A percentile compares a stretch with the other conserved stretches of the same genome.
Conservation (phyloP, 1,140 invertebrate species). For the Vollenhovia emeryi region DNA sequence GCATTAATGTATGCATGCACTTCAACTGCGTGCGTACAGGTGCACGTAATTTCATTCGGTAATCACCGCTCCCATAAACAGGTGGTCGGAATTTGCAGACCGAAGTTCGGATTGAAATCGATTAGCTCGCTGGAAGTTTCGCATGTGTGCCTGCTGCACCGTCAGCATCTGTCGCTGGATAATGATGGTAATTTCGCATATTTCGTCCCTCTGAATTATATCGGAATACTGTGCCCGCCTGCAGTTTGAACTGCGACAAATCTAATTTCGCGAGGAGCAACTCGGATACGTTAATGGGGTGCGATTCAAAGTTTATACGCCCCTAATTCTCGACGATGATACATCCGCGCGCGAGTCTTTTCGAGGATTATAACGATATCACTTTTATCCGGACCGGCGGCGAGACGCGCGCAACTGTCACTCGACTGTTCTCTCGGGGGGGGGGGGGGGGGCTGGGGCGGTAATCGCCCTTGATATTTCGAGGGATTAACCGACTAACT, state of each 20-base stretch:
- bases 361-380: background rate
- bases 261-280: slow-evolving; percentile 1
- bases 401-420: background rate
- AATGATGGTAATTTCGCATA: slow-evolving; percentile 39
- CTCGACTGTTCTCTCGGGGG: too few species aligned
- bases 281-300: background rate
- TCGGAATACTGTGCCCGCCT: background rate
- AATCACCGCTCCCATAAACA: slow-evolving; percentile 53
- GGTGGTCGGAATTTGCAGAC: slow-evolving; percentile 53
- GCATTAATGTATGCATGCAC: slow-evolving; percentile 33
- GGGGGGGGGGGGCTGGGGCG: too few species aligned
- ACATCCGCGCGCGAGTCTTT: background rate
- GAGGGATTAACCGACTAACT: background rate
- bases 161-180: slow-evolving; percentile 49
- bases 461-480: background rate
- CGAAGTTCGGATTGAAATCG: slow-evolving; percentile 47
- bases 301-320: background rate
- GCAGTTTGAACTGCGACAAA: slow-evolving; percentile 2
- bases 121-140: slow-evolving; percentile 47
- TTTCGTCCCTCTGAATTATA: slow-evolving; percentile 36
- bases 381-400: background rate
- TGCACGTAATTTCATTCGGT: slow-evolving; percentile 57
- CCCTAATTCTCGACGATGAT: background rate
- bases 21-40: slow-evolving; percentile 41
- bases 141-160: background rate